phyloP scores from a whole-genome alignment of 2,797 vertebrate species.

The Craterocephalus amniculus region DNA sequence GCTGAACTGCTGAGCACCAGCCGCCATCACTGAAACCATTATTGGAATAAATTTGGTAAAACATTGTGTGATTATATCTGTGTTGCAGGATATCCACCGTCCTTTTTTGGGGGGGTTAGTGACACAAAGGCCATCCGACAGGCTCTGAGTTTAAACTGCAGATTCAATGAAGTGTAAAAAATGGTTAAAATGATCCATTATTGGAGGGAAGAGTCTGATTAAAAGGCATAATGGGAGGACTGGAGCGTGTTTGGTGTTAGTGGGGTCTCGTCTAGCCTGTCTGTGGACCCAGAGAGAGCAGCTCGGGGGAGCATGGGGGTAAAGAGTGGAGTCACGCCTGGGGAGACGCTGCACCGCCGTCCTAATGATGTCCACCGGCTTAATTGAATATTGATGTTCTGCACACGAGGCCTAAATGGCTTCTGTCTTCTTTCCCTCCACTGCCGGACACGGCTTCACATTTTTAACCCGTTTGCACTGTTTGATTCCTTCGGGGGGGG shows the following conservation, averaged over 20 bases:
- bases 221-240: conserved; percentile 32
- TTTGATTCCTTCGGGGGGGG: conserved; percentile 33
- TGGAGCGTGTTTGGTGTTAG: conserved; percentile 11
- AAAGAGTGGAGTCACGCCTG: conserved; percentile 67
- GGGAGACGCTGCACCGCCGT: conserved; percentile 49
- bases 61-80: background rate
- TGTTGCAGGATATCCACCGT: background rate
- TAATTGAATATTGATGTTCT: conserved; percentile 84
- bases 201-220: conserved; percentile 29
- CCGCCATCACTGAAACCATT: background rate
- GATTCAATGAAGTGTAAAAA: conserved; percentile 21
- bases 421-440: conserved; percentile 62
- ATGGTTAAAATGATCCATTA: conserved; percentile 39
- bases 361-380: conserved; percentile 76
- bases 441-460: conserved; percentile 25
- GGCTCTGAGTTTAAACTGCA: background rate
- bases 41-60: background rate
- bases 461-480: conserved; percentile 55
- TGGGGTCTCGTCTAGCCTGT: conserved; percentile 20
- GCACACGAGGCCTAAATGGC: conserved; percentile 71
- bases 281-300: conserved; percentile 26
- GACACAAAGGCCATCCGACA: background rate
- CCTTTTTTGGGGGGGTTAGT: background rate
- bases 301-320: conserved; percentile 45
- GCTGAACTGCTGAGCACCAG: background rate